These are phyloP conservation scores for Schlechtendalia chinensis DNA, from an alignment of 1,140 invertebrate species.

Conservation along the genomic window DNA sequence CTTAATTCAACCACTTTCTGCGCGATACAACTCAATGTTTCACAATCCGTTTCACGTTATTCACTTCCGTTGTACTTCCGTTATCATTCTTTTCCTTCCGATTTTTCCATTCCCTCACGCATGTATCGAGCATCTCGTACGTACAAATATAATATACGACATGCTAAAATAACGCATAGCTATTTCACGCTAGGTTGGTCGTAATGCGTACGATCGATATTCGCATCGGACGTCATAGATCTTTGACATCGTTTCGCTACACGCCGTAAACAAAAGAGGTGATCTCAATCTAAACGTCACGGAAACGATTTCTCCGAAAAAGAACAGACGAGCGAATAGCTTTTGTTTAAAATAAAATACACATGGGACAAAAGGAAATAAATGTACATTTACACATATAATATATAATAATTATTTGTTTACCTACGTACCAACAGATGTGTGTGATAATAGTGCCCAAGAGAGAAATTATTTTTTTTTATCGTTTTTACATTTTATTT, in stretches of 20 bases:
- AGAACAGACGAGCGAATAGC: neutral
- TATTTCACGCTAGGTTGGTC: neutral
- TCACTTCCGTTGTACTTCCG: too few species aligned
- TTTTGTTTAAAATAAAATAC: too few species aligned
- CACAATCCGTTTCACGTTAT: neutral
- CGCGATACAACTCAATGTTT: neutral
- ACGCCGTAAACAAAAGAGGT: neutral
- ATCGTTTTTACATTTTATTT: too few species aligned
- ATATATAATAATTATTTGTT: too few species aligned
- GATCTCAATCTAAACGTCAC: neutral
- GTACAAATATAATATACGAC: neutral
- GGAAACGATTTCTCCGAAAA: slow-evolving; percentile 7
- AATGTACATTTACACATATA: neutral
- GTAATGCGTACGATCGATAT: neutral
- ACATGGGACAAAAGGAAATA: too few species aligned
- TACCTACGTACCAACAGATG: too few species aligned
- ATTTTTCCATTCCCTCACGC: neutral
- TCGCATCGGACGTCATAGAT: neutral
- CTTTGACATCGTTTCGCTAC: neutral
- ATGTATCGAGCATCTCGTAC: neutral
- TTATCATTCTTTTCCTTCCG: too few species aligned
- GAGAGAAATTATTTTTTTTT: too few species aligned
- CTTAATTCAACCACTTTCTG: neutral
- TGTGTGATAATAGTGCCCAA: too few species aligned
- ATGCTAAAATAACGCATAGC: too few species aligned